Evolutionary conservation across 2,113 vertebrate species (phyloP).

Genomic region (Conger conger): DNA sequence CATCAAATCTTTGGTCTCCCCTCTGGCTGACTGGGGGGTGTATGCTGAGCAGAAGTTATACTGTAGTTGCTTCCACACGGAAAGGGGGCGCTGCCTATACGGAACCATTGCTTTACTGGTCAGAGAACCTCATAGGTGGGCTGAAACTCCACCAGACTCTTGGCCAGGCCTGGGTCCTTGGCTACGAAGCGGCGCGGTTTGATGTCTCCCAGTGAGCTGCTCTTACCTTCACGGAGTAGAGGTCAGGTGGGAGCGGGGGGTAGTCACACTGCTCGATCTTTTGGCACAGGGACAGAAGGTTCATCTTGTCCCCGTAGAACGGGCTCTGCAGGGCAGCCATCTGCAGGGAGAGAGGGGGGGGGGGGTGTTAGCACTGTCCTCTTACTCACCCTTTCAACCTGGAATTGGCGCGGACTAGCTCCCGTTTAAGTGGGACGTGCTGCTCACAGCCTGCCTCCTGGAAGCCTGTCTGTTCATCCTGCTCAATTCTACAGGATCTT

Average conservation of each 20-base stretch:
- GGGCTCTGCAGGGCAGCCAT: constrained; percentile 85
- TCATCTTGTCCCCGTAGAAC: constrained; percentile 86
- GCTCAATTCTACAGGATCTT: background rate
- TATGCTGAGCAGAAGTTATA: no score
- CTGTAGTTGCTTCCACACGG: no score
- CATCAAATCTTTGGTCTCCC: no score
- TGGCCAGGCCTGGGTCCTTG: background rate
- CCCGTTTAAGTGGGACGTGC: background rate
- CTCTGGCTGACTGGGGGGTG: no score
- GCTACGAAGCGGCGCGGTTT: background rate
- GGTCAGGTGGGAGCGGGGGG: constrained; percentile 77
- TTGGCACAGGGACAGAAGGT: constrained; percentile 81
- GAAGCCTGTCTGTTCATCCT: background rate
- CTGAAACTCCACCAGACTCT: no score
- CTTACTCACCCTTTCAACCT: background rate
- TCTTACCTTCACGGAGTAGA: constrained; percentile 82
- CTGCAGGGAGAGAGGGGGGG: constrained; percentile 50
- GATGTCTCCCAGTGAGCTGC: background rate
- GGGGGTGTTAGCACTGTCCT: background rate
- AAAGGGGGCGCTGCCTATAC: no score
- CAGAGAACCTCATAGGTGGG: no score
- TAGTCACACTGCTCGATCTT: constrained; percentile 87
- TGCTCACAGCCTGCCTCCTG: background rate
- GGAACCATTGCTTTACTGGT: no score
- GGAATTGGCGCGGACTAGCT: background rate